Percentiles rank a stretch among this genome's conserved stretches.
Evolutionary conservation across 1,140 invertebrate species (phyloP).

Genomic region (Drosophila biarmipes): DNA sequence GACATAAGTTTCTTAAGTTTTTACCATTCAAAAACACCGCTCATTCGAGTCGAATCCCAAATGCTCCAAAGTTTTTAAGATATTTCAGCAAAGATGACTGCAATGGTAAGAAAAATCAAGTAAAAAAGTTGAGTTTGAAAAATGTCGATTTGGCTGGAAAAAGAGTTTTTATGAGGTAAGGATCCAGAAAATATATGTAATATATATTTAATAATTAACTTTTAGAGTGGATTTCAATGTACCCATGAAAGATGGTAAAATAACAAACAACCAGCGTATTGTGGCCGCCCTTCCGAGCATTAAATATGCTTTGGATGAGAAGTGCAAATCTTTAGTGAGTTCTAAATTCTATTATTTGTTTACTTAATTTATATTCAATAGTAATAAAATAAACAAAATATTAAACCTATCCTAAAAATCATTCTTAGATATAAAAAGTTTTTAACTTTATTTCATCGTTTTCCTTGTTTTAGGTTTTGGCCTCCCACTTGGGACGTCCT

Average conservation of each 20-base stretch:
- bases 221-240: slow-evolving; percentile 99
- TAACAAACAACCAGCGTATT: slow-evolving; percentile 98
- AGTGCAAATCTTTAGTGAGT: slow-evolving; percentile 93
- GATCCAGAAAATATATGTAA: not conserved
- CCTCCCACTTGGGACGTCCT: slow-evolving; percentile 98
- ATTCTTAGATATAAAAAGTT: not conserved
- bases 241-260: slow-evolving; percentile 97
- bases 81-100: not conserved
- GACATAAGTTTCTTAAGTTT: not conserved
- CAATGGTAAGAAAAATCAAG: too few species aligned
- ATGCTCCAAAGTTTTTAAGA: not conserved
- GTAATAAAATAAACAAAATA: not conserved
- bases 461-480: slow-evolving; percentile 87
- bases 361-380: too few species aligned
- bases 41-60: not conserved
- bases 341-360: not conserved
- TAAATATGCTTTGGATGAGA: slow-evolving; percentile 96
- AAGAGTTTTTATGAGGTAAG: slow-evolving; percentile 92
- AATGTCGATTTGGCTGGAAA: slow-evolving; percentile 90
- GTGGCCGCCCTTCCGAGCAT: slow-evolving; percentile 97
- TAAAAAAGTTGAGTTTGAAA: slow-evolving; percentile 93
- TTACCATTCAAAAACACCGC: not conserved
- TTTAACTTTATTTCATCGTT: not conserved
- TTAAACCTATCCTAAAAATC: too few species aligned
- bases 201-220: not conserved